Base-by-base conservation (phyloP, 2,888 invertebrate species). In the Luffia ferchaultella region DNA sequence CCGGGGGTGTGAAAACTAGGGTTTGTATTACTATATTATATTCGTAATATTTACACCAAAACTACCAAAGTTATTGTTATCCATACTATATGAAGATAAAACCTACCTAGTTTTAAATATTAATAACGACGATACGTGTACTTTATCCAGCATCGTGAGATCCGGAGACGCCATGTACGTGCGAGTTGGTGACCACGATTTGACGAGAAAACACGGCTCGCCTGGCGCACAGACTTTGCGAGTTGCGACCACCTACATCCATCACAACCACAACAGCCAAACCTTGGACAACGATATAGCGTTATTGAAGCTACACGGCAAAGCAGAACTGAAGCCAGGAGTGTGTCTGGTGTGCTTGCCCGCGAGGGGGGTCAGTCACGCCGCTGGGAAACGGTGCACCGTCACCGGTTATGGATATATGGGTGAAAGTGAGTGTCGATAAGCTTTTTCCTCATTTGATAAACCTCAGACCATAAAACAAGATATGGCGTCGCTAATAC, bases 371-470 rank as follows among this genome's bases (percentile, higher is more conserved):
- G 94, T 94, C 19, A 93, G 89, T 63, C 95, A 95, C 67, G 91
- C 94, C 1, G 93, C 96, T 3, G 96, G 96, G 50, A 95, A 95
- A 71, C 85, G 95, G 40, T 96, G 96, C 66, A 96, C 95, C 0
- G 96, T 95, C 59, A 96, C 96, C 7, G 96, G 96, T 2, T 96
- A 96, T 64, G 96, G 96, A 5, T 96, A 96, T 67, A 95, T 96
- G 95, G 95, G 95, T 48, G 96, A 96, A 87, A 91, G 95, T 95
- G 68, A 72, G 76, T 70, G 20, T 51, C 16, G 42, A 2, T 30
- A n/a, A n/a, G n/a, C n/a, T n/a, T n/a, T n/a, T n/a, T n/a, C n/a
- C n/a, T n/a, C n/a, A n/a, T n/a, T n/a, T n/a, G n/a, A n/a, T n/a
- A n/a, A n/a, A n/a, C n/a, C n/a, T n/a, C n/a, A n/a, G n/a, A n/a